Evolutionary conservation across 2,888 invertebrate species (phyloP).

Genomic region (Dysmachus trigonus): DNA sequence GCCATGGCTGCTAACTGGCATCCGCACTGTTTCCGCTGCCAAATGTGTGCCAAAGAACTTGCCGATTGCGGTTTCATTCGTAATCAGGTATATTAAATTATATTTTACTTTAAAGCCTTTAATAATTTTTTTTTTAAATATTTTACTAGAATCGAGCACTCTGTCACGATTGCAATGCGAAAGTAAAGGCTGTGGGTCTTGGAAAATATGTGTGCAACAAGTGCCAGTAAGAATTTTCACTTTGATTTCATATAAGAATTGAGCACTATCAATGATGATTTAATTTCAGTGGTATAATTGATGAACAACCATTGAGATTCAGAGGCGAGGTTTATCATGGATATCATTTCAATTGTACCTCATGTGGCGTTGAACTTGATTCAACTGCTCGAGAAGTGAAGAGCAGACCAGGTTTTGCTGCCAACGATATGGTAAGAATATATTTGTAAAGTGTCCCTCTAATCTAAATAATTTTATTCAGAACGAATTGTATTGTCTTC

Average conservation of each 20-base stretch:
- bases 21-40: conserved; percentile 96
- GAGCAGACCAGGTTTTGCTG: conserved; percentile 87
- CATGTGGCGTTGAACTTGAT: conserved; percentile 91
- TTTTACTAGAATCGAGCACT: conserved; percentile 70
- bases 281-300: conserved; percentile 80
- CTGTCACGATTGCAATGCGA: conserved; percentile 96
- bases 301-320: conserved; percentile 89
- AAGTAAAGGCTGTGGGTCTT: conserved; percentile 91
- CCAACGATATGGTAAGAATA: conserved; percentile 80
- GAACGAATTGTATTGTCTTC: conserved; percentile 96
- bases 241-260: neutral
- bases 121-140: neutral
- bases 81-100: conserved; percentile 72
- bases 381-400: conserved; percentile 96
- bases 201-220: conserved; percentile 98
- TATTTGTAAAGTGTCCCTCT: neutral
- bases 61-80: conserved; percentile 98
- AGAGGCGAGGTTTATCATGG: conserved; percentile 98
- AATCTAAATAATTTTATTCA: conserved; percentile 55
- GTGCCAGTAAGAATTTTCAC: conserved; percentile 85
- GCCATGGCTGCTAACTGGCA: conserved; percentile 99
- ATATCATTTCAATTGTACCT: conserved; percentile 98
- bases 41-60: conserved; percentile 88
- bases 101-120: neutral
- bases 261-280: neutral